Evolutionary conservation across 2,888 invertebrate species (phyloP).

Genomic region (Agelastica alni): DNA sequence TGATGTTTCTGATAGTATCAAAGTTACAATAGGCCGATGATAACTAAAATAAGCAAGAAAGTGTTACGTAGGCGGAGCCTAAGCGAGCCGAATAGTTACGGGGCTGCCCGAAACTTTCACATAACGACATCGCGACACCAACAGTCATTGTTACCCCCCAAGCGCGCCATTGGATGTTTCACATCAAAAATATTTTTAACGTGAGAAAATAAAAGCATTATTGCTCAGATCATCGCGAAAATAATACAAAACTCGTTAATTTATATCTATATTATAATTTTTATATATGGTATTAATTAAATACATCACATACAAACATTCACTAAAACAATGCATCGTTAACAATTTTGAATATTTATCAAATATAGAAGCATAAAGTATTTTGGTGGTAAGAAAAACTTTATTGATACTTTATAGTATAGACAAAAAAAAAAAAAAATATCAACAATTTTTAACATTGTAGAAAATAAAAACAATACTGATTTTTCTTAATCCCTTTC

Average conservation of each 20-base stretch:
- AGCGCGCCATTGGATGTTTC: too few relatives aligned
- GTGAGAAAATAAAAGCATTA: slow-evolving; percentile 31
- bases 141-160: too few relatives aligned
- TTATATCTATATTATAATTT: slow-evolving; percentile 41
- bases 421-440: slow-evolving; percentile 7
- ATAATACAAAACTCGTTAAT: slow-evolving; percentile 42
- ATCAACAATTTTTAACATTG: background rate
- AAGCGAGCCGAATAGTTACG: too few relatives aligned
- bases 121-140: too few relatives aligned
- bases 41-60: too few relatives aligned
- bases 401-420: slow-evolving; percentile 5
- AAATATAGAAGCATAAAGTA: slow-evolving; percentile 27
- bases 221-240: too few relatives aligned
- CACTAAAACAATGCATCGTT: slow-evolving; percentile 40
- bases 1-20: too few relatives aligned
- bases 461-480: background rate
- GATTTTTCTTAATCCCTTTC: background rate
- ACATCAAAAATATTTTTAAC: slow-evolving; percentile 15
- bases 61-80: too few relatives aligned
- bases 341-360: slow-evolving; percentile 39
- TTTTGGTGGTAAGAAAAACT: slow-evolving; percentile 17
- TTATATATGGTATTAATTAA: slow-evolving; percentile 45
- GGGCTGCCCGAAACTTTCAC: too few relatives aligned
- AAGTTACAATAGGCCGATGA: too few relatives aligned
- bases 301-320: slow-evolving; percentile 51